Evolutionary conservation across 1,140 invertebrate species (phyloP), one percentile per base, ranked within the genome.

Genomic region (Listronotus bonariensis): DNA sequence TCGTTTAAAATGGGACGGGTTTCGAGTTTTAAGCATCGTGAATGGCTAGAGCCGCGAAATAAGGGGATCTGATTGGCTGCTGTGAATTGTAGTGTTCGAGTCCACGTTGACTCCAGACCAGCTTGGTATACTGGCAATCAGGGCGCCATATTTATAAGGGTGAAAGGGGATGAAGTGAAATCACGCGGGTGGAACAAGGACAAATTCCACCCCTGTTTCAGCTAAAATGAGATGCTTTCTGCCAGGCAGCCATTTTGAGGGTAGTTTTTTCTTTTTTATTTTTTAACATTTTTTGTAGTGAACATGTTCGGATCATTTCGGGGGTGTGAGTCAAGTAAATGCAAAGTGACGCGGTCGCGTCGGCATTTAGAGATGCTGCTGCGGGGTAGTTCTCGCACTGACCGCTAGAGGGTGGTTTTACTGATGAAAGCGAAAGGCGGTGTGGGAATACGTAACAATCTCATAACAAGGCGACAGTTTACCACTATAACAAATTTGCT

Each of bases 111-210:
- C 68, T 67, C 43, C 32, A 64, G 64, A 72, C 68, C 72, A 73
- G 74, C 72, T 72, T 72, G 72, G 72, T 76, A 78, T 76, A 77
- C 76, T 77, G 77, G 77, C 76, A 78, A 78, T 78, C 77, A 78
- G 76, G 76, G 74, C 77, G 77, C 77, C 77, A 78, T 78, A 78
- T 78, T 78, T 78, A 78, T 78, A 78, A 74, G 77, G 76, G 76
- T 73, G 76, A 76, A 78, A 77, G 73, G 75, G 76, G 74, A 72
- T 70, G 74, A 71, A 74, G 76, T 74, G 74, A 77, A 77, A 78
- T 78, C 73, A 74, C 72, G 73, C 77, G 74, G 70, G 76, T 75
- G 76, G 75, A 72, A 78, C 74, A 78, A 77, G 75, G 77, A 78
- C 72, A 63, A 75, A 68, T 73, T 72, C 76, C 66, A 75, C 72